Conservation (phyloP, 2,113 vertebrate species). For the Actenoides hombroni region DNA sequence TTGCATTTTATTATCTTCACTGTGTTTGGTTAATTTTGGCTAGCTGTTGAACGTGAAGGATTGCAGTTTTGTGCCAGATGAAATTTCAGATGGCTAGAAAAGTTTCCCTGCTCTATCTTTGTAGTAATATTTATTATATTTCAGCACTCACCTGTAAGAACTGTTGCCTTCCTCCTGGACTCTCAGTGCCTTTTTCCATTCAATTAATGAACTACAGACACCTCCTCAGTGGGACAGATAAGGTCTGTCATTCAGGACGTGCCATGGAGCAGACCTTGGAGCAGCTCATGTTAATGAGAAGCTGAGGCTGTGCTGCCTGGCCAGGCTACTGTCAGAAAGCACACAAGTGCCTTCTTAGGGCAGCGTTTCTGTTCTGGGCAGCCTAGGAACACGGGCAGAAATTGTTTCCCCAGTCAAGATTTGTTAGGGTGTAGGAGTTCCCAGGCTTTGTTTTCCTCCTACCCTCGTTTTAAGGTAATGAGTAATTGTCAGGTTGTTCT, state of each 20-base stretch:
- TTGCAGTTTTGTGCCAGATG: background rate
- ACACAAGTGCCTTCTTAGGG: too few relatives aligned
- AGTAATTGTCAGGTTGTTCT: background rate
- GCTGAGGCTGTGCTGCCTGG: background rate
- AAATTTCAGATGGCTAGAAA: background rate
- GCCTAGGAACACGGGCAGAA: background rate
- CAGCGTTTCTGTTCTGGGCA: background rate
- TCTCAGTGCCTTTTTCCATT: background rate
- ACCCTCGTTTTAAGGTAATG: background rate
- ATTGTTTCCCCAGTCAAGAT: background rate
- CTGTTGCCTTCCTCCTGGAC: background rate
- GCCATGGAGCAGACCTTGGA: background rate
- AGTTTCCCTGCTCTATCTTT: background rate
- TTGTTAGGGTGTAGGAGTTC: background rate
- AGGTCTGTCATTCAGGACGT: background rate
- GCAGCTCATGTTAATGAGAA: background rate
- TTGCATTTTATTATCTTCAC: background rate
- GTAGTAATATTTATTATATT: background rate
- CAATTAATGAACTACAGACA: background rate
- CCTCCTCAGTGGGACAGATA: background rate
- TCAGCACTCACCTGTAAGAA: background rate
- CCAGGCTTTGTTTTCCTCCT: background rate
- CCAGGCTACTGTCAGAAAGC: background rate
- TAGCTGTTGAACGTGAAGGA: background rate
- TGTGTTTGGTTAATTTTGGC: background rate